Percentiles rank a stretch among this genome's conserved stretches.
Conservation (phyloP, 1,140 invertebrate species). For the Drosophila cardini region DNA sequence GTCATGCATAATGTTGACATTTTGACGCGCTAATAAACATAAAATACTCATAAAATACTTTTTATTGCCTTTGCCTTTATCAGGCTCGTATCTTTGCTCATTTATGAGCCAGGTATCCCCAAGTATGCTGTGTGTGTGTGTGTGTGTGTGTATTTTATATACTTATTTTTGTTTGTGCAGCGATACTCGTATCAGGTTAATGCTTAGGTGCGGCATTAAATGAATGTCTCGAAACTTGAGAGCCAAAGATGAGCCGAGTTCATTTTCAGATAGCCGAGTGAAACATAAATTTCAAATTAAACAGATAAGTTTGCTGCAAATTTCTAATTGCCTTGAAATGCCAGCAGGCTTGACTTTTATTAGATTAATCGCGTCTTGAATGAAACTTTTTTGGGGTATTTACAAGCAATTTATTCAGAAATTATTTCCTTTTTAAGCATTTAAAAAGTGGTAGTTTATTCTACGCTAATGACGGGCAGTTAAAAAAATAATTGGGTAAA, state of each 20-base stretch:
- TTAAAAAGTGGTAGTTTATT: too few relatives aligned
- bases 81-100: conserved; percentile 55
- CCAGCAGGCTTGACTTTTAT: not conserved
- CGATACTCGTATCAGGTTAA: conserved; percentile 17
- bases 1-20: conserved; percentile 78
- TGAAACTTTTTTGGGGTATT: not conserved
- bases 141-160: conserved; percentile 31
- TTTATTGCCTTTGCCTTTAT: conserved; percentile 68
- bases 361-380: not conserved
- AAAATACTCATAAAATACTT: conserved; percentile 80
- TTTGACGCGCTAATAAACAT: conserved; percentile 82
- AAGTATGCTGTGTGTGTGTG: conserved; percentile 15
- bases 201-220: conserved; percentile 21
- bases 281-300: conserved; percentile 45
- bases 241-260: conserved; percentile 28
- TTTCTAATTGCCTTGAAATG: conserved; percentile 19
- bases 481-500: too few relatives aligned
- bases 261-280: conserved; percentile 33
- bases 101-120: conserved; percentile 31
- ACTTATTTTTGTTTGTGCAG: conserved; percentile 18
- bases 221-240: conserved; percentile 13
- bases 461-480: too few relatives aligned
- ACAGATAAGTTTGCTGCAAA: conserved; percentile 24
- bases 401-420: conserved; percentile 6
- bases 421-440: too few relatives aligned